Percentiles rank a stretch among this genome's conserved stretches.
These are phyloP conservation scores for Cygnus buccinator DNA, from an alignment of 2,113 vertebrate species.

Conservation along the genomic window DNA sequence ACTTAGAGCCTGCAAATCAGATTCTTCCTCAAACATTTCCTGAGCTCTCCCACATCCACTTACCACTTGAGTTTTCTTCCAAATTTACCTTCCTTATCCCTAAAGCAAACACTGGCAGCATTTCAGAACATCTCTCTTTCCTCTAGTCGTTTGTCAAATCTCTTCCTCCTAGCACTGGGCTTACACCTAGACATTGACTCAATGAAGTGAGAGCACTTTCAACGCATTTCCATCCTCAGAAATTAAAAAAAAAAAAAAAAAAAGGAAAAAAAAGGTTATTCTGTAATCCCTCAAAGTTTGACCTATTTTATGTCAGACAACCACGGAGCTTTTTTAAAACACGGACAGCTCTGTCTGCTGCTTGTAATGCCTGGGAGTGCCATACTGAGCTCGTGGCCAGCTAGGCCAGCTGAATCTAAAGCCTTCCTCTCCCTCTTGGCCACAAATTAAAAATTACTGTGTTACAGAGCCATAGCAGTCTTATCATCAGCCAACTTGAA, in stretches of 20 bases:
- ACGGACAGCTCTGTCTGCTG: background rate
- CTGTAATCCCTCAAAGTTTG: background rate
- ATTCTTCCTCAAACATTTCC: background rate
- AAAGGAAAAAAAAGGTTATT: background rate
- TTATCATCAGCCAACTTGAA: background rate
- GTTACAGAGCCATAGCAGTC: background rate
- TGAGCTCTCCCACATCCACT: background rate
- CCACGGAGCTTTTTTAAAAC: background rate
- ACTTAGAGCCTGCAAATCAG: background rate
- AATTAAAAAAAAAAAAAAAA: background rate
- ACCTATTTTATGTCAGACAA: background rate
- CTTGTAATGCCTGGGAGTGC: background rate
- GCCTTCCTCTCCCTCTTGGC: background rate
- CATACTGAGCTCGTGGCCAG: background rate
- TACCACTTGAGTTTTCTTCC: background rate
- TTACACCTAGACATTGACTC: background rate
- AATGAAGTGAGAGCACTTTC: background rate
- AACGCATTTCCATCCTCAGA: background rate
- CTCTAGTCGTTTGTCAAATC: background rate
- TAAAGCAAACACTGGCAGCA: background rate
- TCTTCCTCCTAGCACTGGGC: background rate
- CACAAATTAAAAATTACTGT: background rate
- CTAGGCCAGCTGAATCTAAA: background rate
- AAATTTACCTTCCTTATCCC: background rate
- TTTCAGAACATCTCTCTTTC: background rate